Conservation (phyloP, 2,797 vertebrate genomes). For the Chrysocyon brachyurus region DNA sequence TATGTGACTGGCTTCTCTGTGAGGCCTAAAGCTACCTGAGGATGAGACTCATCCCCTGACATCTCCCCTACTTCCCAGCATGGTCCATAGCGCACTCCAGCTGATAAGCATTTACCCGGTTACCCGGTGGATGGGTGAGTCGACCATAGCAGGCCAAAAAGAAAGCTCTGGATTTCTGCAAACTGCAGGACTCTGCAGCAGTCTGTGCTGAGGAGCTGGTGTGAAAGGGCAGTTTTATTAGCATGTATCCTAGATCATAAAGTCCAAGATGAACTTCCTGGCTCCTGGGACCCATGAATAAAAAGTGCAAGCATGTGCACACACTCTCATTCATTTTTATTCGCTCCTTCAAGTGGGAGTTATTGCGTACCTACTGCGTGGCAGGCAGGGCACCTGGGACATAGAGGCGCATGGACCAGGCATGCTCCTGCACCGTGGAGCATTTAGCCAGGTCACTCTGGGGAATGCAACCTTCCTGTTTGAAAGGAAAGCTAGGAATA, state of each 20-base stretch:
- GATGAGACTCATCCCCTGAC: neutral
- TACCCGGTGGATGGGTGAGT: neutral
- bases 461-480: neutral
- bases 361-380: neutral
- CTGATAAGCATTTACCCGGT: neutral
- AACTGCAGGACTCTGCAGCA: neutral
- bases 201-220: neutral
- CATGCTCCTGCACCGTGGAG: rapidly evolving
- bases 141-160: neutral
- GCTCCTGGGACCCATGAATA: neutral
- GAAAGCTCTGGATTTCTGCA: neutral
- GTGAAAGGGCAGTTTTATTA: neutral
- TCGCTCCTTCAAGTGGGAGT: neutral
- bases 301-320: neutral
- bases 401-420: neutral
- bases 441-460: neutral
- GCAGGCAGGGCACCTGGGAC: neutral
- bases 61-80: neutral
- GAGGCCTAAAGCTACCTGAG: neutral
- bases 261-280: neutral
- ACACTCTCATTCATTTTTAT: neutral
- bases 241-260: neutral
- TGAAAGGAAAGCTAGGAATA: neutral
- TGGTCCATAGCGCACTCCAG: neutral
- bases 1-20: neutral